phyloP scores from a whole-genome alignment of 2,888 invertebrate species.

The Patella pellucida region DNA sequence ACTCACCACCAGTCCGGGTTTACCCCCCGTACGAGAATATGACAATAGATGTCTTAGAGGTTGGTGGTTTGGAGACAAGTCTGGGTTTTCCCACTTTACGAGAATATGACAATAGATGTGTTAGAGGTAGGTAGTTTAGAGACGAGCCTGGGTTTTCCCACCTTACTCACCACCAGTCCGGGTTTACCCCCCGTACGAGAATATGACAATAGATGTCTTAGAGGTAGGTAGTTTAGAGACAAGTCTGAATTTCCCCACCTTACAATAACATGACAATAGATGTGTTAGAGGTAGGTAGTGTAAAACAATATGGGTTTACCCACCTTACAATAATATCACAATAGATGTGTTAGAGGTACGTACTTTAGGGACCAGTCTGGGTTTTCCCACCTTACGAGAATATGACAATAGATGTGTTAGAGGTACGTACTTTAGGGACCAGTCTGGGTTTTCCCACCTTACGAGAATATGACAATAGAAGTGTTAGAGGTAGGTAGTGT shows the following conservation, averaged over 20 bases:
- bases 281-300: conserved; percentile 82
- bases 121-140: conserved; percentile 75
- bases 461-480: conserved; percentile 82
- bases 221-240: conserved; percentile 71
- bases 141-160: no score
- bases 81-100: conserved; percentile 83
- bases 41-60: conserved; percentile 87
- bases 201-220: no score
- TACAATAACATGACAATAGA: conserved; percentile 82
- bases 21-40: no score
- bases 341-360: conserved; percentile 72
- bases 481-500: conserved; percentile 81
- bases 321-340: conserved; percentile 81
- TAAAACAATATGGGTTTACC: conserved; percentile 86
- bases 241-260: conserved; percentile 81
- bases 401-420: no score
- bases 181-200: no score
- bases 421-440: no score
- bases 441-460: conserved; percentile 85
- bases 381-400: no score
- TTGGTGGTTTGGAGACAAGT: conserved; percentile 80
- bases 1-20: no score
- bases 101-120: conserved; percentile 79
- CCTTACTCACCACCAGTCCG: no score
- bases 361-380: conserved; percentile 85